Percentiles rank a stretch among this genome's conserved stretches.
phyloP scores from a whole-genome alignment of 2,888 invertebrate species.

The Galerucella pusilla region DNA sequence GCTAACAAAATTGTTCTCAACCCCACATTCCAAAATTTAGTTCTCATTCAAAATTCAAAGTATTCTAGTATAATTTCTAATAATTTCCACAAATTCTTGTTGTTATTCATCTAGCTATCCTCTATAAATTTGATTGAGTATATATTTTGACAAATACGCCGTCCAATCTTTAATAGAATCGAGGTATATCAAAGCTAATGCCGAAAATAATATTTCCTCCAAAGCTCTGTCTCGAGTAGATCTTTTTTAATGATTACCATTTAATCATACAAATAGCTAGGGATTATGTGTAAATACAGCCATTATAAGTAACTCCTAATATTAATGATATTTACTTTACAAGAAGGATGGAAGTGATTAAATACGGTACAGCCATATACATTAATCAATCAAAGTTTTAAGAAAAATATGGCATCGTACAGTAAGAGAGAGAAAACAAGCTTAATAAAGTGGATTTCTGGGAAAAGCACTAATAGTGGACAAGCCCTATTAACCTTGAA shows the following conservation, averaged over 20 bases:
- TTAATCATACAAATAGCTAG: conserved; percentile 42
- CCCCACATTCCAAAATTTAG: no score
- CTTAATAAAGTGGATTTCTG: background rate
- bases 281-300: conserved; percentile 40
- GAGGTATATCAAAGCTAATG: background rate
- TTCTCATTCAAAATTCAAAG: no score
- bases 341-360: conserved; percentile 31
- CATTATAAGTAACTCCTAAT: conserved; percentile 41
- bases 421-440: no score
- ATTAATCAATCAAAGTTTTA: conserved; percentile 35
- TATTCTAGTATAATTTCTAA: no score
- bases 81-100: no score
- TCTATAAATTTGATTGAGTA: no score
- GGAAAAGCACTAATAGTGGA: no score
- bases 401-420: background rate
- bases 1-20: no score
- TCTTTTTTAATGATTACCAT: conserved; percentile 41
- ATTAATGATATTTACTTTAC: conserved; percentile 42
- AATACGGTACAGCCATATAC: conserved; percentile 31
- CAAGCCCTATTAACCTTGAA: no score
- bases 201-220: conserved; percentile 16
- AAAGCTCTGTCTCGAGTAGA: conserved; percentile 14
- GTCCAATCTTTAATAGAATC: no score
- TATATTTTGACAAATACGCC: no score
- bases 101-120: no score